A percentile compares a stretch with the other conserved stretches of the same genome.
phyloP scores from a whole-genome alignment of 2,888 invertebrate genomes.

The Xestobium rufovillosum region DNA sequence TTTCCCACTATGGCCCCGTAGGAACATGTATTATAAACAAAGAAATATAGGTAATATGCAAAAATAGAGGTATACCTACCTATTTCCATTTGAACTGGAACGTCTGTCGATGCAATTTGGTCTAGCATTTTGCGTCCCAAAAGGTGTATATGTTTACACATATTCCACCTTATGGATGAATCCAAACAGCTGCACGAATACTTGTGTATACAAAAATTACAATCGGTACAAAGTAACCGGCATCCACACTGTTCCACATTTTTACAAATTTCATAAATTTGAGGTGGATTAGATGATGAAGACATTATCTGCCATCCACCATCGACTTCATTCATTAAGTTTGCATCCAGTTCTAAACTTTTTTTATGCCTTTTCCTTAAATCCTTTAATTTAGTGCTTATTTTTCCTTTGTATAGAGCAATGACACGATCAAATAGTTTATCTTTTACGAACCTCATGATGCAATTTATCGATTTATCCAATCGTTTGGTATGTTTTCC shows the following conservation, averaged over 20 bases:
- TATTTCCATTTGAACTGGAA: no score
- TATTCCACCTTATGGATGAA: constrained; percentile 12
- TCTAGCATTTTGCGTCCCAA: no score
- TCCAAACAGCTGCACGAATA: constrained; percentile 18
- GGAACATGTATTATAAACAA: no score
- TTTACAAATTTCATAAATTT: constrained; percentile 10
- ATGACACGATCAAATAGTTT: constrained; percentile 20
- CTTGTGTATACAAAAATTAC: constrained; percentile 18
- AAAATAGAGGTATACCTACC: no score
- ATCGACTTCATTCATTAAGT: constrained; percentile 6
- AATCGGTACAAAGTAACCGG: constrained; percentile 13
- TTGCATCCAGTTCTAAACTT: constrained; percentile 9
- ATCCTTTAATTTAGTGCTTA: constrained; percentile 17
- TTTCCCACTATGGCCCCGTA: no score
- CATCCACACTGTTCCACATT: constrained; percentile 12
- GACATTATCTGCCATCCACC: constrained; percentile 13
- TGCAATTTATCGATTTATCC: constrained; percentile 22
- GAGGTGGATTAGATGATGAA: constrained; percentile 9
- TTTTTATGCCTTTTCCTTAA: constrained; percentile 15
- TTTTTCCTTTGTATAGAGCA: constrained; percentile 24
- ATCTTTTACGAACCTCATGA: constrained; percentile 25
- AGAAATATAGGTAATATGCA: no score
- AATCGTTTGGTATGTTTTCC: constrained; percentile 23
- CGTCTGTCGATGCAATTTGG: no score
- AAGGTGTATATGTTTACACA: constrained; percentile 12